Percentiles rank a stretch among this genome's conserved stretches.
These are phyloP conservation scores for Bolborhynchus lineola DNA, from an alignment of 2,113 vertebrate species.

Conservation along the genomic window DNA sequence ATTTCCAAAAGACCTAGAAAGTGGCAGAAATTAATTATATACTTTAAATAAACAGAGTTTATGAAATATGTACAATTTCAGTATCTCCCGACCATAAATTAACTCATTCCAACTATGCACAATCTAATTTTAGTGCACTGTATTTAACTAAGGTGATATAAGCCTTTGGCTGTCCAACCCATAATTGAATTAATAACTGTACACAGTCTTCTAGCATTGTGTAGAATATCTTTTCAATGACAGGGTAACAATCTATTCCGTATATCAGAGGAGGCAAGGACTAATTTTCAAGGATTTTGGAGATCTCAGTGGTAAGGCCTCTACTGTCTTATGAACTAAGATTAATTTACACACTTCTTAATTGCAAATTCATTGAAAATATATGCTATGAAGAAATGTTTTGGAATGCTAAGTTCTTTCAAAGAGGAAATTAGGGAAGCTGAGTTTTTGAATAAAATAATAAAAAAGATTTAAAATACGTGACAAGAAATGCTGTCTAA, in stretches of 20 bases:
- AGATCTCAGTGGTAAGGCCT: neutral
- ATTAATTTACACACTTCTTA: neutral
- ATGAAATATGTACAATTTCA: neutral
- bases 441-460: neutral
- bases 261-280: neutral
- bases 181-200: neutral
- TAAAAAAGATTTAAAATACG: neutral
- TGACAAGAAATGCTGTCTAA: neutral
- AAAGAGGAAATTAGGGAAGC: neutral
- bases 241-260: neutral
- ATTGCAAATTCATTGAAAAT: neutral
- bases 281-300: neutral
- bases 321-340: neutral
- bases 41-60: neutral
- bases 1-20: neutral
- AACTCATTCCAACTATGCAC: neutral
- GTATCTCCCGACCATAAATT: neutral
- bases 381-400: neutral
- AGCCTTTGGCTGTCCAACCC: neutral
- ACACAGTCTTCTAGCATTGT: neutral
- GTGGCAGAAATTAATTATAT: neutral
- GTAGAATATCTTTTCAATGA: neutral
- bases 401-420: neutral
- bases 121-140: neutral
- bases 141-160: neutral